Evolutionary conservation across 2,888 invertebrate species (phyloP).

Genomic region (Beris chalybata): DNA sequence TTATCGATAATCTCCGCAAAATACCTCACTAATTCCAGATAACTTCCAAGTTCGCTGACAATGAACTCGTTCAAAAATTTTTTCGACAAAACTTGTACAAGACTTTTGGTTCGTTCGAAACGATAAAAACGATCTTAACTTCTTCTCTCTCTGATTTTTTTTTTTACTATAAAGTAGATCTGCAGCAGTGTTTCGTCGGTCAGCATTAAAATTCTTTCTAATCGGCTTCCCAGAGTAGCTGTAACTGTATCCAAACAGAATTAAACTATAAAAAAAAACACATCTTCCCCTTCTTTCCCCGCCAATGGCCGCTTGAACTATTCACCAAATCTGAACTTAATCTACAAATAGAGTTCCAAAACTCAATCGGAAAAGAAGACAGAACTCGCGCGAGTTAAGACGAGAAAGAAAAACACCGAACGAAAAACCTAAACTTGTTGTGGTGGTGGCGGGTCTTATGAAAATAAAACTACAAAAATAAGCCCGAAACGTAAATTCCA

Average conservation of each 20-base stretch:
- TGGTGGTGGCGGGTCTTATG: background rate
- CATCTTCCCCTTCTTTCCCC: too few relatives aligned
- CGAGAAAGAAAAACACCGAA: constrained; percentile 5
- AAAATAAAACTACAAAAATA: constrained; percentile 1
- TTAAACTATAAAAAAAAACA: background rate
- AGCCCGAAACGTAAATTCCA: constrained; percentile 12
- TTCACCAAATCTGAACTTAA: too few relatives aligned
- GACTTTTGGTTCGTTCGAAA: constrained; percentile 3
- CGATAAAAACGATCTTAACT: background rate
- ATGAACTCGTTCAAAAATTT: constrained; percentile 18
- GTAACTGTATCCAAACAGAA: constrained; percentile 31
- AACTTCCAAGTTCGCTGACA: constrained; percentile 7
- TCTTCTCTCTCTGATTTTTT: background rate
- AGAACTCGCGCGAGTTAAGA: too few relatives aligned
- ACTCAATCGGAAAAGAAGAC: too few relatives aligned
- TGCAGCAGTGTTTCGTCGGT: background rate
- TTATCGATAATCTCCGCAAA: constrained; percentile 21
- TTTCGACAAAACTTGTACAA: background rate
- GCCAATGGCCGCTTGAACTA: too few relatives aligned
- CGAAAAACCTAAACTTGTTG: background rate
- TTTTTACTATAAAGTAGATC: background rate
- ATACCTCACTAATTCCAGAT: constrained; percentile 21
- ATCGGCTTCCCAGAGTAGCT: constrained; percentile 23
- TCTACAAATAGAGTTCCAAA: too few relatives aligned
- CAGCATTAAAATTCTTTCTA: constrained; percentile 25